Base-by-base conservation (phyloP, 53 echinoderm and acorn worm species). In the Echinarachnius parma region DNA sequence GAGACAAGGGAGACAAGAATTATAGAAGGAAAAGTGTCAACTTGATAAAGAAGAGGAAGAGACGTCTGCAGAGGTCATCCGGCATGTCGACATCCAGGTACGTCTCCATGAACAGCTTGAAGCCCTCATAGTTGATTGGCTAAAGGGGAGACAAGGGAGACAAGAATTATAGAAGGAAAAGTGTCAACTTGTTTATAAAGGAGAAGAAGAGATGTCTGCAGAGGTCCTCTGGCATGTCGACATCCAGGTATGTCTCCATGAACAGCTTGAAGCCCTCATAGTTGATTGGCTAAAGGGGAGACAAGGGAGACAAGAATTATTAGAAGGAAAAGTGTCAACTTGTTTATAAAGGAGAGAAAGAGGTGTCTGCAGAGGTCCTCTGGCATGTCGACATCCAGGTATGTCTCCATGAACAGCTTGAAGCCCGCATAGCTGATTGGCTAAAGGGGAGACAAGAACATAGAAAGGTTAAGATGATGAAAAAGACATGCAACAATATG, bases 71-170 rank as follows among this genome's bases (percentile, higher is more conserved):
- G 25, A 98, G 91, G 78, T 91, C 91, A 63, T 98, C 98, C 21
- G 98, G 98, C 91, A 98, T 98, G 77, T 92, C 91, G 23, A 91
- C 91, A 28, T 92, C 91, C 52, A 96, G 85, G 83, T 91, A 91
- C 21, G 98, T 98, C 81, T 98, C 91, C 98, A 98, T 98, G 75
- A 98, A 98, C 13, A 98, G 80, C 80, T 98, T 98, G 87, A 98
- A 98, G 27, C 98, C 98, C 44, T 98, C 91, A 86, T 98, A 98
- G 78, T 98, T 91, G 83, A 98, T 98, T 31, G 98, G 98, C 98
- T 98, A 42, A 42, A 7, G 42, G n/a, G n/a, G n/a, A n/a, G n/a
- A n/a, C 13, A 50, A 39, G 42, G 42, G 42, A 39, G 42, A n/a
- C n/a, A n/a, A n/a, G n/a, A n/a, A n/a, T n/a, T n/a, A n/a, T n/a